Percentiles rank a stretch among this genome's conserved stretches.
Conservation (phyloP, 2,113 vertebrate species). For the Otolemur garnettii region DNA sequence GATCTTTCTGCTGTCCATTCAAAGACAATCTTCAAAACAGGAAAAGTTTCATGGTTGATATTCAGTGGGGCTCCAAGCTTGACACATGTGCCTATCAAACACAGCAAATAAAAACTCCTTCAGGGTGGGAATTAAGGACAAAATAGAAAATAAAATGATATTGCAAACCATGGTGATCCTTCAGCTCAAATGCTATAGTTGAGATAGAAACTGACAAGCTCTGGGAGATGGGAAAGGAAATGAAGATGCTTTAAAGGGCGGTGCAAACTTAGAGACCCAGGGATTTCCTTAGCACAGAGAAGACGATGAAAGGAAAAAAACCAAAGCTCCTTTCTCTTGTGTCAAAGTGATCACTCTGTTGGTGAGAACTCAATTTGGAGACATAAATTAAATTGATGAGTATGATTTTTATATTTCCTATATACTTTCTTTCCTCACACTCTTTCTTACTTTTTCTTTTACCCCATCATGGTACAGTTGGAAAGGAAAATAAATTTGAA, state of each 20-base stretch:
- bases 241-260: neutral
- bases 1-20: neutral
- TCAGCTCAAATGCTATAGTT: neutral
- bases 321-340: neutral
- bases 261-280: neutral
- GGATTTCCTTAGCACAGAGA: neutral
- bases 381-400: neutral
- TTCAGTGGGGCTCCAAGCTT: neutral
- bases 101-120: neutral
- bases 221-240: neutral
- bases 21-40: neutral
- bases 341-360: neutral
- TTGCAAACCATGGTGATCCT: neutral
- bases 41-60: neutral
- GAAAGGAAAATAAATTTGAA: neutral
- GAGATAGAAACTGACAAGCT: neutral
- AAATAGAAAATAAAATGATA: neutral
- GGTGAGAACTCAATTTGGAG: neutral
- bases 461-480: neutral
- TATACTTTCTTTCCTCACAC: neutral
- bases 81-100: neutral
- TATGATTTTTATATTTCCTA: neutral
- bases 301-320: conserved; percentile 5
- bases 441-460: neutral
- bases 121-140: neutral